Conservation (phyloP, 2,888 invertebrate species). For the Scotopteryx bipunctaria region DNA sequence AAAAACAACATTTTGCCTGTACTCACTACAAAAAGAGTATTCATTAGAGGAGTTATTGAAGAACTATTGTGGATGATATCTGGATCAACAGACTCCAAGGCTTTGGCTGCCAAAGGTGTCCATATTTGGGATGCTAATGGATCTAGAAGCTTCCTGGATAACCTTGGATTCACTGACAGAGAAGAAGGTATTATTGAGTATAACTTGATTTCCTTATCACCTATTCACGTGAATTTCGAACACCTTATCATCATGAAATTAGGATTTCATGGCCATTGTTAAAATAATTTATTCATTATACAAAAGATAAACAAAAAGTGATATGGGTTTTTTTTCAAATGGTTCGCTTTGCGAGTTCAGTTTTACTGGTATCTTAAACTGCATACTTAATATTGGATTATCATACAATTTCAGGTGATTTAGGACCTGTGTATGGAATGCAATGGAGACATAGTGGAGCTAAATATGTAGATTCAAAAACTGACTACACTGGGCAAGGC, state of each 20-base stretch:
- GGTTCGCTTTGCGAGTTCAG: too few relatives aligned
- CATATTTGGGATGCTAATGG: conserved; percentile 99
- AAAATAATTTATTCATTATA: too few relatives aligned
- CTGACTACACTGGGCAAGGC: conserved; percentile 93
- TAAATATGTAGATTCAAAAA: conserved; percentile 90
- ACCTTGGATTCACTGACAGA: conserved; percentile 90
- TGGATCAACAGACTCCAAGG: conserved; percentile 94
- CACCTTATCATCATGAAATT: too few relatives aligned
- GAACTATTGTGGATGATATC: conserved; percentile 97
- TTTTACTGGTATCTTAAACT: too few relatives aligned
- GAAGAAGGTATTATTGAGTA: conserved; percentile 90
- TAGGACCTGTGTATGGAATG: conserved; percentile 98
- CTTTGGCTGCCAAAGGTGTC: conserved; percentile 89
- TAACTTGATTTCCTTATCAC: too few relatives aligned
- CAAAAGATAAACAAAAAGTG: too few relatives aligned
- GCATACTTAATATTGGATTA: too few relatives aligned
- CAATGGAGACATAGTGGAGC: conserved; percentile 99
- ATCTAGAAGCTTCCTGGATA: conserved; percentile 94
- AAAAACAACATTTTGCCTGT: conserved; percentile 90
- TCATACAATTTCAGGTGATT: conserved; percentile 85
- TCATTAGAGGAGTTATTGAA: conserved; percentile 94
- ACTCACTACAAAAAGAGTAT: conserved; percentile 97
- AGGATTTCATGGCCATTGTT: too few relatives aligned
- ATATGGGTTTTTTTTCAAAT: too few relatives aligned
- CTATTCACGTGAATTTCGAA: too few relatives aligned